Evolutionary conservation across 1,140 invertebrate genomes (phyloP).

Genomic region (Amyelois transitella): DNA sequence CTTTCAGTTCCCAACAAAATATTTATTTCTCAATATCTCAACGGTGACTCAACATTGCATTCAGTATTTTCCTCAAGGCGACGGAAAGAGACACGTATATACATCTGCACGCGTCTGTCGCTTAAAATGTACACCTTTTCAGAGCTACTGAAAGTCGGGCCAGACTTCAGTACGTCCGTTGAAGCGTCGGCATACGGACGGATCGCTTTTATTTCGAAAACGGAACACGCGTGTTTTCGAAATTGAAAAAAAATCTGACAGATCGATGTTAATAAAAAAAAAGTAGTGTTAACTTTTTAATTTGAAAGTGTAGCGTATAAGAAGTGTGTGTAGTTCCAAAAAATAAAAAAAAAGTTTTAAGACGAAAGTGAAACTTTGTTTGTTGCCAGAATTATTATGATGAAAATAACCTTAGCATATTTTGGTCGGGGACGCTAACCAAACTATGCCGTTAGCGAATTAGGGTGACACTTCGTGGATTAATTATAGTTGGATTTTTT

Average conservation of each 20-base stretch:
- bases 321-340: background rate
- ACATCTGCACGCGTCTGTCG: background rate
- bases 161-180: constrained; percentile 13
- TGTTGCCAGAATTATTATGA: constrained; percentile 24
- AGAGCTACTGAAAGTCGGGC: background rate
- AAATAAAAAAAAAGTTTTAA: too few relatives aligned
- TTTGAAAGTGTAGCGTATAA: background rate
- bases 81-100: constrained; percentile 3
- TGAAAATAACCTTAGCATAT: constrained; percentile 28
- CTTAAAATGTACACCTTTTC: constrained; percentile 23
- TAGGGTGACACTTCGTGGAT: constrained; percentile 11
- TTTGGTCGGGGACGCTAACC: constrained; percentile 23
- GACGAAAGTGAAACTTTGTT: constrained; percentile 17
- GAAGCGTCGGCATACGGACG: background rate
- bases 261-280: constrained; percentile 2
- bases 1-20: background rate
- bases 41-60: constrained; percentile 12
- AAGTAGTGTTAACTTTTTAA: constrained; percentile 15
- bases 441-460: constrained; percentile 9
- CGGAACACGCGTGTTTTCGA: constrained; percentile 18
- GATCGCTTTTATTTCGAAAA: background rate
- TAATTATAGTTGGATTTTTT: constrained; percentile 4
- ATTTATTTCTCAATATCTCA: background rate
- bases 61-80: constrained; percentile 16
- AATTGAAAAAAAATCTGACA: constrained; percentile 15